Base-by-base conservation (phyloP, 2,797 vertebrate genomes). In the Enteromius argenteus region DNA sequence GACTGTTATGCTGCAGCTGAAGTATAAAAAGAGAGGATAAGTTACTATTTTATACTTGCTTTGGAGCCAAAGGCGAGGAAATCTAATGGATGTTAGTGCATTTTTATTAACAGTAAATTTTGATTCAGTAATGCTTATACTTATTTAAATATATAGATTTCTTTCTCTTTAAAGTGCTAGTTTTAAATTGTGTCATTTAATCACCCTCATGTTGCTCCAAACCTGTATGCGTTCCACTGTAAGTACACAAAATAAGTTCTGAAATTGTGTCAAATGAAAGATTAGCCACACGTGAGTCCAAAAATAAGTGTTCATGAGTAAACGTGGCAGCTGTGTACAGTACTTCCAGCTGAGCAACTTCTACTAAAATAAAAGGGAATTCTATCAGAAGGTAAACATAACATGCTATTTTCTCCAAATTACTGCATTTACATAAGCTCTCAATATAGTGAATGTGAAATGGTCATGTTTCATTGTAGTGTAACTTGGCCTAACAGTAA, bases 401-500 rank as follows among this genome's bases (percentile, higher is more conserved):
- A 32, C 51, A 37, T 37, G 30, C 46, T n/a, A 23, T n/a, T 79
- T 21, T 35, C 44, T 58, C 9, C 10, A 27, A 35, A 44, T 81
- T 9, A 72, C 30, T 44, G 23, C 17, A 80, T 80, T 69, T 56
- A 27, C 64, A 30, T 62, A 58, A n/a, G 9, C 32, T n/a, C 14
- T 4, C 42, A 10, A 81, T 32, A 44, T 21, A 27, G n/a, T 58
- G 14, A 58, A 30, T 58, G 51, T 60, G 51, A 46, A 73, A 73
- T 19, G n/a, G 30, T 4, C n/a, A 35, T 53, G 13, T 53, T 56
- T 37, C 1, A 80, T 14, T 17, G 17, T n/a, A 60, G 42, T 39
- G 30, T 49, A 49, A 73, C 14, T 60, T 64, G 27, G 37, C 27
- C 53, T 62, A 81, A 35, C 37, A 72, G 35, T n/a, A 44, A 62